Conservation (phyloP, 2,888 invertebrate genomes). For the Hypselothyrea guttata region DNA sequence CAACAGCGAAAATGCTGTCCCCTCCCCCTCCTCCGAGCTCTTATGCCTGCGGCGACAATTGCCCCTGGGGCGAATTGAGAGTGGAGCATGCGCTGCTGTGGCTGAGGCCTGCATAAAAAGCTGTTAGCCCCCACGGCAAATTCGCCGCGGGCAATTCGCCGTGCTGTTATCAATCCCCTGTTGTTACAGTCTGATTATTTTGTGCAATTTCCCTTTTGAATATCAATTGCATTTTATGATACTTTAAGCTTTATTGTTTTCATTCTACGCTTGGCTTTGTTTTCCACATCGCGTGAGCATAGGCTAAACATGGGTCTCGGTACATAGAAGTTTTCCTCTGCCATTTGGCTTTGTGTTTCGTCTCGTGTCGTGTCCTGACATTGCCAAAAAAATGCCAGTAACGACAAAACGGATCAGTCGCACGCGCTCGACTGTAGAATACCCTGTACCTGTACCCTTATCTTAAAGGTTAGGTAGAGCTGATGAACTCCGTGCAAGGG, state of each 20-base stretch:
- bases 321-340: slow-evolving; percentile 43
- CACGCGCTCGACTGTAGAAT: too few species aligned
- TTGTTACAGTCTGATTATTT: slow-evolving; percentile 37
- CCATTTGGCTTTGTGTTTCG: slow-evolving; percentile 52
- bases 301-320: slow-evolving; percentile 25
- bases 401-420: too few species aligned
- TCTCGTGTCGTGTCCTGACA: slow-evolving; percentile 65
- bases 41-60: not conserved
- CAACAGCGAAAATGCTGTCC: not conserved
- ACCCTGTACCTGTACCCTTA: too few species aligned
- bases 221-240: slow-evolving; percentile 74
- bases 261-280: slow-evolving; percentile 8
- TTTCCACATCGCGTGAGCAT: slow-evolving; percentile 57
- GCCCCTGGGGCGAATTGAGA: slow-evolving; percentile 11
- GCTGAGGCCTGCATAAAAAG: slow-evolving; percentile 1
- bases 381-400: slow-evolving; percentile 74
- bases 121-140: slow-evolving; percentile 40
- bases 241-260: slow-evolving; percentile 41
- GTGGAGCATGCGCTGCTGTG: slow-evolving; percentile 61
- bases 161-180: slow-evolving; percentile 19
- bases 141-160: slow-evolving; percentile 52
- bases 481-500: too few species aligned
- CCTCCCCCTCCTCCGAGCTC: too few species aligned
- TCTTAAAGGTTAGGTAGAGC: too few species aligned
- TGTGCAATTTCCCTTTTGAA: slow-evolving; percentile 73